phyloP scores from a whole-genome alignment of 2,888 invertebrate genomes.

The Drosophila neutralis region DNA sequence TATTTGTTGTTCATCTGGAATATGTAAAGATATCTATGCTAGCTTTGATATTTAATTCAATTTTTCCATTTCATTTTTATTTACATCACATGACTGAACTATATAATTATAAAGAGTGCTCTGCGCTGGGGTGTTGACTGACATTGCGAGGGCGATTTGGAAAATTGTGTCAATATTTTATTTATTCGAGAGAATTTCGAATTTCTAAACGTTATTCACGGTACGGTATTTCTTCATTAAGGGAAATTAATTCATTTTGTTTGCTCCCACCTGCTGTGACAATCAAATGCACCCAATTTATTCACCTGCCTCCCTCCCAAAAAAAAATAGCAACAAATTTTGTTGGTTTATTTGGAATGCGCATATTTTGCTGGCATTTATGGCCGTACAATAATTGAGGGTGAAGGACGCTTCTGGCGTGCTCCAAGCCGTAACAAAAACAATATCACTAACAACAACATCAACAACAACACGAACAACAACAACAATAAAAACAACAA shows the following conservation, averaged over 20 bases:
- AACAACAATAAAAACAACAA: slow-evolving; percentile 51
- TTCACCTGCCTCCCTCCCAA: not conserved
- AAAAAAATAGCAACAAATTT: not conserved
- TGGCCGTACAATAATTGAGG: slow-evolving; percentile 65
- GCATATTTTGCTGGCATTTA: slow-evolving; percentile 63
- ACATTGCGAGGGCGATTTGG: slow-evolving; percentile 42
- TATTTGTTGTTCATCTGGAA: slow-evolving; percentile 24
- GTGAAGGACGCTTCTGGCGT: slow-evolving; percentile 76
- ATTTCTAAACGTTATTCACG: not conserved
- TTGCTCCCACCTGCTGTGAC: slow-evolving; percentile 27
- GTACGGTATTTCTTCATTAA: not conserved
- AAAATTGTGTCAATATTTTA: not conserved
- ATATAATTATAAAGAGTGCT: slow-evolving; percentile 20
- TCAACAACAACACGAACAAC: slow-evolving; percentile 47
- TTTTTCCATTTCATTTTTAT: slow-evolving; percentile 32
- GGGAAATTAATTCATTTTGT: slow-evolving; percentile 8
- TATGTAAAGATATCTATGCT: slow-evolving; percentile 1
- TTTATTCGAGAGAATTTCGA: not conserved
- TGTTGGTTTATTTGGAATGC: slow-evolving; percentile 46
- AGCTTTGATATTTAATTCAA: not conserved
- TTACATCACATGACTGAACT: slow-evolving; percentile 37
- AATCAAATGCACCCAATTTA: slow-evolving; percentile 24
- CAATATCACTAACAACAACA: slow-evolving; percentile 23
- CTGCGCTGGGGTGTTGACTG: slow-evolving; percentile 21
- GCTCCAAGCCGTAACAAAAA: slow-evolving; percentile 55